Percentiles rank a stretch among this genome's conserved stretches.
Evolutionary conservation across 2,797 vertebrate genomes (phyloP).

Genomic region (Bovichtus diacanthus): DNA sequence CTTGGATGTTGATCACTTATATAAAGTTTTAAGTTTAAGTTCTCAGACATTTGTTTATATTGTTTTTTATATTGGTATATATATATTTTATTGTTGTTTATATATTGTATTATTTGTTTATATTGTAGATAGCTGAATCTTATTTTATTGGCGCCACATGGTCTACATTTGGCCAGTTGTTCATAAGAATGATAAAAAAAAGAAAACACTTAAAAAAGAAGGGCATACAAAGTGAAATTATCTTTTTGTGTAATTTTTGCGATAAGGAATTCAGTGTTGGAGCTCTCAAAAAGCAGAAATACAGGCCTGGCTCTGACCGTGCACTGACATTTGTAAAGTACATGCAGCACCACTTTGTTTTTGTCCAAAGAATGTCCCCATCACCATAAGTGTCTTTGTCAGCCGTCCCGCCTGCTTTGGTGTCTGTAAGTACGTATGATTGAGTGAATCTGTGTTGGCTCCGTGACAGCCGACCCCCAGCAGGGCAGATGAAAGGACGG

Average conservation of each 20-base stretch:
- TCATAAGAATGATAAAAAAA: not conserved
- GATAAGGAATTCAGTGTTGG: not conserved
- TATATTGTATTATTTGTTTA: too few relatives aligned
- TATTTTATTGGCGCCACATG: not conserved
- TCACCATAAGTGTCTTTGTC: constrained; percentile 5
- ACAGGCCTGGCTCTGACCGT: not conserved
- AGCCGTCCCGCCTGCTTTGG: not conserved
- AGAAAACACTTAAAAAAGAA: not conserved
- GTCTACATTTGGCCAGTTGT: not conserved
- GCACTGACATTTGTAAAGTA: not conserved
- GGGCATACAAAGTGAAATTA: too few relatives aligned
- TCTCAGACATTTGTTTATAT: too few relatives aligned
- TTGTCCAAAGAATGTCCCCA: constrained; percentile 23
- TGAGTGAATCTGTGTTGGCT: constrained; percentile 30
- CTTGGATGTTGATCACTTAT: too few relatives aligned
- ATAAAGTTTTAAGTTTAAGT: too few relatives aligned
- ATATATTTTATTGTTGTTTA: too few relatives aligned
- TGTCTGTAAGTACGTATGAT: constrained; percentile 51
- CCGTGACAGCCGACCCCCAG: constrained; percentile 27
- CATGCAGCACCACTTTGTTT: not conserved
- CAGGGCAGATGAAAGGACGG: constrained; percentile 49
- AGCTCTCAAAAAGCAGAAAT: not conserved
- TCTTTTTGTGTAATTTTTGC: not conserved
- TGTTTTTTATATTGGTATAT: too few relatives aligned
- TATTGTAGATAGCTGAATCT: not conserved